phyloP scores from a whole-genome alignment of 53 echinoderm and acorn worm species.

The Antedon mediterranea region DNA sequence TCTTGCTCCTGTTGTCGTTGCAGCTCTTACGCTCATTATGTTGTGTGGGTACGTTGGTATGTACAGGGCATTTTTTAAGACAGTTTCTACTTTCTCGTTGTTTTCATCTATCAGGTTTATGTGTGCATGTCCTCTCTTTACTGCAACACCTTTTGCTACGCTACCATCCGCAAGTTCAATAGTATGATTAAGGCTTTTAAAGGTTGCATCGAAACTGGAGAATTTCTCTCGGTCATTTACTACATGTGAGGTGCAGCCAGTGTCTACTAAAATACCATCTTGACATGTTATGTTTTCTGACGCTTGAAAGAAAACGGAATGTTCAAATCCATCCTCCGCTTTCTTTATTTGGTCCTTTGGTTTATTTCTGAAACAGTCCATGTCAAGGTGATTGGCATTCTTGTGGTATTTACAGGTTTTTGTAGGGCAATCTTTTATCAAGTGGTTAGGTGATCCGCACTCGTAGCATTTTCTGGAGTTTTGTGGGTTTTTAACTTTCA shows the following conservation, averaged over 20 bases:
- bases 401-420: no score
- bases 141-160: background rate
- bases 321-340: no score
- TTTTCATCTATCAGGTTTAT: background rate
- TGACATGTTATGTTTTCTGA: no score
- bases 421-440: no score
- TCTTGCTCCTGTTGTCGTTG: background rate
- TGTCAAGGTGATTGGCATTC: no score
- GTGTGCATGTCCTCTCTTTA: background rate
- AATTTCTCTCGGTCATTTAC: background rate
- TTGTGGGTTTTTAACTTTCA: background rate
- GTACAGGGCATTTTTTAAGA: background rate
- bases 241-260: background rate
- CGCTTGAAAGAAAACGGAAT: no score
- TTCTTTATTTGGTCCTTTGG: no score
- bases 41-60: background rate
- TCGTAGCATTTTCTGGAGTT: background rate
- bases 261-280: background rate
- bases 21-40: background rate
- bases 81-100: background rate
- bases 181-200: background rate
- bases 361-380: no score
- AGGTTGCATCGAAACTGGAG: background rate
- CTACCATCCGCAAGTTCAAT: background rate
- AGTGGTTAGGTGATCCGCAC: background rate